phyloP scores from a whole-genome alignment of 2,797 vertebrate species.

The Odontamblyopus rebecca region DNA sequence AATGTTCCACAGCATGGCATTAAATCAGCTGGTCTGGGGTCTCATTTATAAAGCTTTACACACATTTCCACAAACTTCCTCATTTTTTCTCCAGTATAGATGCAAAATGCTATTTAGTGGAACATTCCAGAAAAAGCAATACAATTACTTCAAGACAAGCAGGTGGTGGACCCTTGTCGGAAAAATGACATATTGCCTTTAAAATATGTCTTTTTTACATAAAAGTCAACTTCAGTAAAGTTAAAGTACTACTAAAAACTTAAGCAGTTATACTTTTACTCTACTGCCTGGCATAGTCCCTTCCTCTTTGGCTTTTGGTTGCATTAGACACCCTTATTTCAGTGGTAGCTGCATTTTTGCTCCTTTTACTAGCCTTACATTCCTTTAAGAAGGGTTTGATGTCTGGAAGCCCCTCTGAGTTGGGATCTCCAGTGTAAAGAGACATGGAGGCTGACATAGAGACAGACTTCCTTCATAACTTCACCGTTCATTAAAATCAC shows the following conservation, averaged over 20 bases:
- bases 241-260: neutral
- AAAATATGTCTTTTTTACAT: neutral
- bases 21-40: neutral
- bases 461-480: slow-evolving; percentile 42
- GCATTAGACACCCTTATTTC: slow-evolving; percentile 37
- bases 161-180: too few relatives aligned
- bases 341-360: slow-evolving; percentile 28
- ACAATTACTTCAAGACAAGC: too few relatives aligned
- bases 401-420: slow-evolving; percentile 40
- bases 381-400: slow-evolving; percentile 40
- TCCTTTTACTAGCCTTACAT: slow-evolving; percentile 26
- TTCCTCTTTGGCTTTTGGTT: slow-evolving; percentile 43
- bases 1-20: too few relatives aligned
- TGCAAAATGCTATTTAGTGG: neutral
- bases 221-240: neutral
- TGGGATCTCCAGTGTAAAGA: slow-evolving; percentile 27
- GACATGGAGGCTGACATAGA: slow-evolving; percentile 22
- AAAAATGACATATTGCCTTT: neutral
- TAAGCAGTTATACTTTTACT: neutral
- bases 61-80: too few relatives aligned
- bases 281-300: neutral
- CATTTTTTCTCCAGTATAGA: neutral
- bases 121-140: neutral
- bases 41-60: too few relatives aligned
- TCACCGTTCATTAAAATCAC: slow-evolving; percentile 56